Base-by-base conservation (phyloP, 2,888 invertebrate species). In the Callinectes sapidus region DNA sequence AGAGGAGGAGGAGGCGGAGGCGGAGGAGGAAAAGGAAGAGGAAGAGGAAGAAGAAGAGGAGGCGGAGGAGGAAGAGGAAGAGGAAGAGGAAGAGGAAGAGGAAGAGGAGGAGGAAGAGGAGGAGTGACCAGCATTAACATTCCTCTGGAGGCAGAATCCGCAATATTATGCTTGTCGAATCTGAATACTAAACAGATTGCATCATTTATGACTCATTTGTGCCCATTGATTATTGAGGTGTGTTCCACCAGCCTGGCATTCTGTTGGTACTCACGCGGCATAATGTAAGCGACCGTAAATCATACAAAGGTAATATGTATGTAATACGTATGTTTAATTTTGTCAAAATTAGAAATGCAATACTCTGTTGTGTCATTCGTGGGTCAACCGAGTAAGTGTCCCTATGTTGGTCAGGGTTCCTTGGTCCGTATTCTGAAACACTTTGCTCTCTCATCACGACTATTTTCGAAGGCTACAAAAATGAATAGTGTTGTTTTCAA, bases 131-230 rank as follows among this genome's bases (percentile, higher is more conserved):
- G 35, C 35, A 81, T 81, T n/a, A 81, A 35, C 81, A 35, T 35
- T 81, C 81, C 35, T 32, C 35, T 16, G 10, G 81, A 81, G 35
- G 23, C 81, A 81, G 35, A 81, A 35, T 81, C 35, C 81, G n/a
- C 35, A 32, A 32, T 35, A 81, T 81, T 35, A 81, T 81, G 35
- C 35, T 35, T 81, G 81, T 81, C 35, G 81, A 81, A 81, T 81
- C 81, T 81, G 81, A 35, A 32, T 81, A 81, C 35, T 81, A 35
- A 32, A 35, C 81, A 81, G 16, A 81, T 35, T 81, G n/a, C 81
- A 81, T 81, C 81, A 81, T 81, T 81, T 81, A 81, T 81, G 28
- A 81, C 81, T 81, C 81, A 81, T 81, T 81, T 81, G 35, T 8
- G 81, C 18, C 35, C 81, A 81, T 81, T 81, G 81, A 81, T 35